These are phyloP conservation scores for Cossypha niveicapilla DNA, from an alignment of 2,797 vertebrate species.

Conservation along the genomic window DNA sequence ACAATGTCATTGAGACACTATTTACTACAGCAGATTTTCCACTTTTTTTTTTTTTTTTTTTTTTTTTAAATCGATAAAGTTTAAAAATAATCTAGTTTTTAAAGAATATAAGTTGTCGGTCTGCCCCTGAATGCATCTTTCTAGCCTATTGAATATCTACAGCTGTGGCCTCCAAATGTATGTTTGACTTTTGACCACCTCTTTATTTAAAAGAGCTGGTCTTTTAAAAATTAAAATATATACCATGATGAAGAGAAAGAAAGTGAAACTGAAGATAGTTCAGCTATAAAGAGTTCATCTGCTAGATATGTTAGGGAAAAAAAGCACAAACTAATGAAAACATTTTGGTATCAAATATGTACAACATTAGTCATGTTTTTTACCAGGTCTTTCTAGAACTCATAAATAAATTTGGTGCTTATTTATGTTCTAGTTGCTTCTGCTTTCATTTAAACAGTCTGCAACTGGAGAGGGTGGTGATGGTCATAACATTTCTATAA, in stretches of 20 bases:
- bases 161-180: not conserved
- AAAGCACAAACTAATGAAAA: not conserved
- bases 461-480: not conserved
- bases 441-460: not conserved
- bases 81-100: not conserved
- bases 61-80: not conserved
- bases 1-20: not conserved
- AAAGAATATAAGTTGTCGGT: not conserved
- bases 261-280: not conserved
- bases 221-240: not conserved
- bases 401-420: not conserved
- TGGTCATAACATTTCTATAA: not conserved
- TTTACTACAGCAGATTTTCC: not conserved
- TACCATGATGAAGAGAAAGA: not conserved
- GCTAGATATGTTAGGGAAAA: not conserved
- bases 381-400: not conserved
- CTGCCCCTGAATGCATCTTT: not conserved
- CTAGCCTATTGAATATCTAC: not conserved
- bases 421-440: not conserved
- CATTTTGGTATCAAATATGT: not conserved
- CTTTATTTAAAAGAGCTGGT: not conserved
- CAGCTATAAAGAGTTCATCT: not conserved
- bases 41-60: too few species aligned
- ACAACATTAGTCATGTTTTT: not conserved
- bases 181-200: not conserved